These are phyloP conservation scores for Pelusios castaneus DNA, from an alignment of 2,113 vertebrate genomes.

Conservation along the genomic window DNA sequence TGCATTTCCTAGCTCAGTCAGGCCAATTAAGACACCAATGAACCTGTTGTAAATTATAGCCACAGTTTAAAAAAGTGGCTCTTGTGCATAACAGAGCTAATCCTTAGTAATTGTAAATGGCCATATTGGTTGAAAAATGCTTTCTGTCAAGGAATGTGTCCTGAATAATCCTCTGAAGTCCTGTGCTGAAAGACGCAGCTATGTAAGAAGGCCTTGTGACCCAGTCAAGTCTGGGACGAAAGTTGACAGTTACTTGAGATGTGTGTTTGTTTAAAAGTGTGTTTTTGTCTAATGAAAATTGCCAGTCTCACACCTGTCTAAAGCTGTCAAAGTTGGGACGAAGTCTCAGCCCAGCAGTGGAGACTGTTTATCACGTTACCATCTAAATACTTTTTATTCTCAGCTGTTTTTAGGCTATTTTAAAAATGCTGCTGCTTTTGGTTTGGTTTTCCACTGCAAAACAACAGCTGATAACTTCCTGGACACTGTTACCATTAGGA, in stretches of 20 bases:
- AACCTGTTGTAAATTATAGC: not conserved
- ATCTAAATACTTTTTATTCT: conserved; percentile 72
- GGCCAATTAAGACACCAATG: not conserved
- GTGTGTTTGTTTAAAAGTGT: conserved; percentile 68
- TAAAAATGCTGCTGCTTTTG: conserved; percentile 72
- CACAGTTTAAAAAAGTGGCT: not conserved
- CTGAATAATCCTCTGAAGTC: conserved; percentile 79
- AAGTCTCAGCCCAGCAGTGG: conserved; percentile 4
- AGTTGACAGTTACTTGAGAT: conserved; percentile 76
- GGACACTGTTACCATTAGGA: conserved; percentile 1
- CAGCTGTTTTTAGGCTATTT: conserved; percentile 76
- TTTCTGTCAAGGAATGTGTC: conserved; percentile 80
- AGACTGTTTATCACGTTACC: conserved; percentile 74
- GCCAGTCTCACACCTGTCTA: conserved; percentile 68
- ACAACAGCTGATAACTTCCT: conserved; percentile 76
- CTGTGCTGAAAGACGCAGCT: conserved; percentile 84
- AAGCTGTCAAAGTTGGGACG: conserved; percentile 40
- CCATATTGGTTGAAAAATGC: conserved; percentile 79
- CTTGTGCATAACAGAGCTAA: conserved; percentile 46
- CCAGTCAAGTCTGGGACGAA: conserved; percentile 80
- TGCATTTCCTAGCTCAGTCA: not conserved
- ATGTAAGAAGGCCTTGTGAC: conserved; percentile 75
- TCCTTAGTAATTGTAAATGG: conserved; percentile 67
- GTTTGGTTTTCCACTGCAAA: conserved; percentile 71
- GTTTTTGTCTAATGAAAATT: conserved; percentile 61